These are phyloP conservation scores for Vanessa tameamea DNA, from an alignment of 1,140 invertebrate genomes.

Conservation along the genomic window DNA sequence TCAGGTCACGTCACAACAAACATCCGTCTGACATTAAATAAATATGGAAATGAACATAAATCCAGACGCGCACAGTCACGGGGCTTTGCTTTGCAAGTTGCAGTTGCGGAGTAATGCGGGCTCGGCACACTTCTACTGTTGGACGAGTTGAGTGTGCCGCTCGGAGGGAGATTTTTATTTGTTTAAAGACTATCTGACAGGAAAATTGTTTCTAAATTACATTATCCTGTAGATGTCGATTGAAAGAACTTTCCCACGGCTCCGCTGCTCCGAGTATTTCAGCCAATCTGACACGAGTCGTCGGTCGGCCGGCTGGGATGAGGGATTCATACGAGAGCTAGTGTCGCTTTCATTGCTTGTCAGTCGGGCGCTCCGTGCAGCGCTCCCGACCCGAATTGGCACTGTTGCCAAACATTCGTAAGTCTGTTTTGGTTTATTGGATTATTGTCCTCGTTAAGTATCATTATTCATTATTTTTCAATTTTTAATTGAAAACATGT, in stretches of 20 bases:
- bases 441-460: too few relatives aligned
- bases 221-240: neutral
- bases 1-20: too few relatives aligned
- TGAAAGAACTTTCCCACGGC: neutral
- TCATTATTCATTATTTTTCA: too few relatives aligned
- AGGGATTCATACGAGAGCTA: neutral
- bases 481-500: too few relatives aligned
- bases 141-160: neutral
- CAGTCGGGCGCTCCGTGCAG: neutral
- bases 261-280: neutral
- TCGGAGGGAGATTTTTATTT: neutral
- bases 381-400: neutral
- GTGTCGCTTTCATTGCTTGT: constrained; percentile 2
- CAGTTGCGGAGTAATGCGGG: neutral
- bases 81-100: neutral
- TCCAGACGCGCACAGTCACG: neutral
- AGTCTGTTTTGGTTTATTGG: too few relatives aligned
- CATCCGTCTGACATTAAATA: neutral
- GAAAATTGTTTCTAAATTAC: constrained; percentile 5
- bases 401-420: neutral
- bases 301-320: neutral
- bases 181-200: constrained; percentile 1
- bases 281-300: neutral
- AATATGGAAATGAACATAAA: neutral
- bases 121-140: neutral